phyloP scores from a whole-genome alignment of 2,113 vertebrate genomes.

The Sinocyclocheilus maitianheensis region DNA sequence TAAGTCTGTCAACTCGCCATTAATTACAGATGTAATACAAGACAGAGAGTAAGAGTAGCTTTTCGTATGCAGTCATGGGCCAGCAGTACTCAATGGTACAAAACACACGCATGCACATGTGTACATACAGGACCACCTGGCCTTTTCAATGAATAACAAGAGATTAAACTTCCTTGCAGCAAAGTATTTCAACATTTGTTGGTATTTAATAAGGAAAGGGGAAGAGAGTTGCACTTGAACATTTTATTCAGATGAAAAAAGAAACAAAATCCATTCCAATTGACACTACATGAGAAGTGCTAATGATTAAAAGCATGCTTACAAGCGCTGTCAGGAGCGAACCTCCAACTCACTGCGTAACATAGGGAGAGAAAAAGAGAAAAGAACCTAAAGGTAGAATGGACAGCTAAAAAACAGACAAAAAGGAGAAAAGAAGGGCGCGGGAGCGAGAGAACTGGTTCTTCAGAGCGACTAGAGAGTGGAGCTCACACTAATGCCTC shows the following conservation, averaged over 20 bases:
- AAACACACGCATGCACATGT: conserved; percentile 8
- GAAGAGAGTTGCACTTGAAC: conserved; percentile 13
- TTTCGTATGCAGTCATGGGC: conserved; percentile 47
- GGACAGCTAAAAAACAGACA: neutral
- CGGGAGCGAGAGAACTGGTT: conserved; percentile 26
- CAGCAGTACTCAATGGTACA: conserved; percentile 45
- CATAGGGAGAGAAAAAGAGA: neutral
- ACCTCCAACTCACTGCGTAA: conserved; percentile 3
- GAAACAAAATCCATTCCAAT: conserved; percentile 8
- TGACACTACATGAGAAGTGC: conserved; percentile 34
- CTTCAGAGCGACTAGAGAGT: conserved; percentile 17
- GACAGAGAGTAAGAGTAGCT: conserved; percentile 51
- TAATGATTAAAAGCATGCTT: conserved; percentile 49
- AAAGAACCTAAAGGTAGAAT: conserved; percentile 8
- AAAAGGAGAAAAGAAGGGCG: conserved; percentile 1
- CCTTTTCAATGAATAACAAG: conserved; percentile 37
- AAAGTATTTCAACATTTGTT: conserved; percentile 36
- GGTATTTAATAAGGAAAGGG: conserved; percentile 28
- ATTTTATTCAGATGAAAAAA: conserved; percentile 9
- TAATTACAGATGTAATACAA: conserved; percentile 61
- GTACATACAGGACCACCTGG: conserved; percentile 40
- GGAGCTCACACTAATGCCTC: conserved; percentile 44
- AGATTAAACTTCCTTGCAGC: conserved; percentile 25
- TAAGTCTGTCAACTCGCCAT: conserved; percentile 63
- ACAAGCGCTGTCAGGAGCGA: conserved; percentile 26